Evolutionary conservation across 2,888 invertebrate genomes (phyloP), one percentile per base, ranked within the genome.

Genomic region (Nudaria mundana): DNA sequence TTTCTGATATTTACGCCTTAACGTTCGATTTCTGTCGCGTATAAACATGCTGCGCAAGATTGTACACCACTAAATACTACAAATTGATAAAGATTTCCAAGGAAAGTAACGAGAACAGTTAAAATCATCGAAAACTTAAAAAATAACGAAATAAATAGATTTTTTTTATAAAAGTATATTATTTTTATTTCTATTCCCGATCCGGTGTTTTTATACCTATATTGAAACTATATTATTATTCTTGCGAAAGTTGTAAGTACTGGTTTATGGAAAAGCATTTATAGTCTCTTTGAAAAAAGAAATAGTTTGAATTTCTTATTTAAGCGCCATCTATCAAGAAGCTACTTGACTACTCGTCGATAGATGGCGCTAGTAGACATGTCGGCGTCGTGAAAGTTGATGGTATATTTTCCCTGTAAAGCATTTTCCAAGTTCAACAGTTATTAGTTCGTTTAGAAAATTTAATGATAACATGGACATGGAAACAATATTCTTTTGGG

Each of bases 121-220:
- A 86, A 85, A 85, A 84, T 83, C 77, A 80, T 84, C 65, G 78
- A 78, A 86, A 86, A 86, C 86, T 86, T 87, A 85, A 85, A 87
- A 73, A 81, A 77, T 81, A 87, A 87, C 87, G 75, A 86, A 87
- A 87, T 86, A 87, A 87, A 87, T 87, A 87, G 67, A 59, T 71
- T 77, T 76, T 71, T 71, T 66, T 57, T 59, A 56, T 63, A 71
- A 73, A 63, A 57, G 32, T 70, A 73, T 59, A 54, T 48, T 57
- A 50, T 49, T 71, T 56, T 71, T 64, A 63, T 59, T 57, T 54
- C 56, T 63, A 52, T 54, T 49, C 52, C 62, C 64, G 65, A 64
- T 44, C 44, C 40, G 48, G 59, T 61, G 63, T 66, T 70, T 63
- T 64, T 67, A 66, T 61, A 67, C 7, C 38, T 38, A 11, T 23